phyloP scores from a whole-genome alignment of 2,113 vertebrate species.

The Baryphthengus martii region DNA sequence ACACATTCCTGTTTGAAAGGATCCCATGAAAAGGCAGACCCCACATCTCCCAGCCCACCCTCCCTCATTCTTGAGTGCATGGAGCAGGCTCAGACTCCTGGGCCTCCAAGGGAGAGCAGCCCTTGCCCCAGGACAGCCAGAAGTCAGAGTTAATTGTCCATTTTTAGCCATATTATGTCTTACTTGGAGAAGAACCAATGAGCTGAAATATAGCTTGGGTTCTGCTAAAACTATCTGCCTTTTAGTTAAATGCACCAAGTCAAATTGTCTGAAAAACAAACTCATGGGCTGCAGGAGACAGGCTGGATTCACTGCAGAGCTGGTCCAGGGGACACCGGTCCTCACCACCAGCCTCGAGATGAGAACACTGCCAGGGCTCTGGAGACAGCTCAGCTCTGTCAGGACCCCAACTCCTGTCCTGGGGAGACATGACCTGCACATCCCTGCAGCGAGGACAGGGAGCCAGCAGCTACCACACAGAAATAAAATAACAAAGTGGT shows the following conservation, averaged over 20 bases:
- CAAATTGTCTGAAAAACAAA: neutral
- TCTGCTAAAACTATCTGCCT: neutral
- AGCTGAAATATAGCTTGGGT: neutral
- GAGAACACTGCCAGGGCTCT: neutral
- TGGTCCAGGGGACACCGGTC: neutral
- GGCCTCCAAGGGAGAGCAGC: neutral
- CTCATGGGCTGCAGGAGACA: neutral
- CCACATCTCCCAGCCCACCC: too few species aligned
- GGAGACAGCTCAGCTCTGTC: neutral
- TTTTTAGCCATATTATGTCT: neutral
- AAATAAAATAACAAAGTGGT: neutral
- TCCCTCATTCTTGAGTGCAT: too few species aligned
- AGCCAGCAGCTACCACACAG: neutral
- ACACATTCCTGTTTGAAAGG: rapidly evolving
- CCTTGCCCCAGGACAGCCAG: neutral
- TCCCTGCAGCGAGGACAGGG: neutral
- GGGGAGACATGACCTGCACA: neutral
- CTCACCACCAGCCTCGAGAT: neutral
- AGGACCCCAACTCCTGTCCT: neutral
- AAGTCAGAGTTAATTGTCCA: neutral
- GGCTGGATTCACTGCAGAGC: neutral
- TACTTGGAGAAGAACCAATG: neutral
- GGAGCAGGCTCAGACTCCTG: neutral
- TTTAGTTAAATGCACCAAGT: neutral
- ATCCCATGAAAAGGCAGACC: too few species aligned